A percentile compares a stretch with the other conserved stretches of the same genome.
These are phyloP conservation scores for Pipistrellus pipistrellus DNA, from an alignment of 2,797 vertebrate species.

Conservation along the genomic window DNA sequence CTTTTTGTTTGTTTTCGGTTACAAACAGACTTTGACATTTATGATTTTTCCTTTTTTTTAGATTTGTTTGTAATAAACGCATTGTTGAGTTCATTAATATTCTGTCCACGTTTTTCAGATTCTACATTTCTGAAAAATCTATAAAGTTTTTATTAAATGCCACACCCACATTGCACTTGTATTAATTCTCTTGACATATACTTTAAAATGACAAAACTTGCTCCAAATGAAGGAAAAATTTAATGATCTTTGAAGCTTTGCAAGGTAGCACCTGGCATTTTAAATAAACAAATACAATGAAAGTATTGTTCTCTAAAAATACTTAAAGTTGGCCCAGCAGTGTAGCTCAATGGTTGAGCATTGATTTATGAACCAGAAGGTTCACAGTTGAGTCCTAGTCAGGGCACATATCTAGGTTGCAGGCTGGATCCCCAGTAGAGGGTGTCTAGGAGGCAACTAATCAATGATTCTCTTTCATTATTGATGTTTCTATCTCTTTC, in stretches of 20 bases:
- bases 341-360: no score
- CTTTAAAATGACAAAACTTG: not conserved
- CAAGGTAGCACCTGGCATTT: no score
- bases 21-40: not conserved
- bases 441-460: no score
- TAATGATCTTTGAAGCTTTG: not conserved
- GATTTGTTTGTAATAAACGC: not conserved
- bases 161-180: not conserved
- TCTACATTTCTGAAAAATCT: not conserved
- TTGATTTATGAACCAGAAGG: no score
- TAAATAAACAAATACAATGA: no score
- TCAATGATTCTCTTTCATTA: no score
- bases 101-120: not conserved
- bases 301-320: no score
- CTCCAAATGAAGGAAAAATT: not conserved
- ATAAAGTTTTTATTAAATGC: not conserved
- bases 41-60: not conserved
- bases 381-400: no score
- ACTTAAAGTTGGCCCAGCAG: no score
- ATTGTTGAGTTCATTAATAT: not conserved
- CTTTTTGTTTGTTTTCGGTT: not conserved
- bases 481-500: no score
- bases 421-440: no score
- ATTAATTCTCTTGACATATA: not conserved
- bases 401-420: no score